These are phyloP conservation scores for Amiota minor DNA, from an alignment of 2,888 invertebrate species.

Conservation along the genomic window DNA sequence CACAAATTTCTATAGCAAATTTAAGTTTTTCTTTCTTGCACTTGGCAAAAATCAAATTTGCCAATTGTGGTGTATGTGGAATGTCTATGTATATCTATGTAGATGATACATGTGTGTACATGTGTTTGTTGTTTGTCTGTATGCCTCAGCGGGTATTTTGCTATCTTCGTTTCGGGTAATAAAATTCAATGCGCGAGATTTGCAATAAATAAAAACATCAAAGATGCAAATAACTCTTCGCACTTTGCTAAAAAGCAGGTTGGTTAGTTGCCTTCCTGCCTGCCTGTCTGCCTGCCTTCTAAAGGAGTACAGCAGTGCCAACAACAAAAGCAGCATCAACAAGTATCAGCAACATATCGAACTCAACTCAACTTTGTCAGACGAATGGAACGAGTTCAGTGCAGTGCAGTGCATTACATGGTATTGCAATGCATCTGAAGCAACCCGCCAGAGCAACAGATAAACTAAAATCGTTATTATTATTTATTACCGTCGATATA, in stretches of 20 bases:
- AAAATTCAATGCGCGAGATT: slow-evolving; percentile 13
- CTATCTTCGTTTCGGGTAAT: slow-evolving; percentile 5
- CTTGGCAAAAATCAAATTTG: too few species aligned
- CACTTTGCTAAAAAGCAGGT: slow-evolving; percentile 17
- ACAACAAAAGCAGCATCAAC: not conserved
- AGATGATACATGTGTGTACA: too few species aligned
- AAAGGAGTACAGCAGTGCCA: not conserved
- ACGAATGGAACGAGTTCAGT: not conserved
- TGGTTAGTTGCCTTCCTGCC: not conserved
- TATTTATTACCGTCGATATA: slow-evolving; percentile 66
- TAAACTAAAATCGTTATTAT: slow-evolving; percentile 62
- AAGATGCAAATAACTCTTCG: slow-evolving; percentile 28
- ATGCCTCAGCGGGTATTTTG: too few species aligned
- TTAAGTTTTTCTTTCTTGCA: not conserved
- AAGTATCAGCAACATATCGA: not conserved
- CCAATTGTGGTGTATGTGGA: too few species aligned
- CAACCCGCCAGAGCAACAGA: slow-evolving; percentile 6
- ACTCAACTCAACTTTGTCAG: not conserved
- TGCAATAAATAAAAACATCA: slow-evolving; percentile 28
- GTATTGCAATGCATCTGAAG: not conserved
- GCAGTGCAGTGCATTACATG: not conserved
- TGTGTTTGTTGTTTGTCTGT: too few species aligned
- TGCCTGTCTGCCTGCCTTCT: not conserved
- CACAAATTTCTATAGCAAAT: slow-evolving; percentile 7
- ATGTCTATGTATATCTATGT: too few species aligned